Evolutionary conservation across 2,888 invertebrate genomes (phyloP), one percentile per base, ranked within the genome.

Genomic region (Netelia melanura): DNA sequence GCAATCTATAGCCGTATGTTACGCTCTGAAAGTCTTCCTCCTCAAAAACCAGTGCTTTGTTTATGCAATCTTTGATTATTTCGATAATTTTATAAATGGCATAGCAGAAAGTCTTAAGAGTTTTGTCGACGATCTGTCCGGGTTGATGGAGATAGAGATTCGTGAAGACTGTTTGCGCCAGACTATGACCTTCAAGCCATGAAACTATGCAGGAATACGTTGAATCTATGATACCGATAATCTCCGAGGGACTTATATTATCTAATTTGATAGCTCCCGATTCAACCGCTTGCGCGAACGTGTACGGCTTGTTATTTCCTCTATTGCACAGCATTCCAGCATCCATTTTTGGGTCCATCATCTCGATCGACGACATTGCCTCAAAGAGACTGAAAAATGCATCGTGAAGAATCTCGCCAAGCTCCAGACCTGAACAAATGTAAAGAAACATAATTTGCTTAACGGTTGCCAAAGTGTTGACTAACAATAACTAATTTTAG

Each of bases 281-380:
- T 96, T 96, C 96, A 44, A 98, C 96, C 74, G 98, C 97, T 92
- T 98, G 97, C 88, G 97, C 97, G 92, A 99, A 98, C 81, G 97
- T 97, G 62, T 98, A 95, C 6, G 98, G 97, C 91, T 97, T 97
- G 81, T 97, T 96, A 90, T 96, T 96, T 14, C 97, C 97, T 87
- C 98, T 95, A 93, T 98, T 98, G 93, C 98, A 98, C 87, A 98
- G 95, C 98, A 99, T 99, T 6, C 99, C 99, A 0, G 99, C 98
- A 95, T 99, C 99, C 99, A 99, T 99, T 95, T 99, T 99, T 0
- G 99, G 99, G 93, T 99, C 99, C 99, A 99, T 99, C 98, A 99
- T 98, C 94, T 99, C 99, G 90, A 99, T 99, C 0, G 99, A 99
- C 0, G 99, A 99, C 99, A 99, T 99, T 0, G 99, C 99, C 94